Evolutionary conservation across 2,888 invertebrate genomes (phyloP).

Genomic region (Agapostemon virescens): DNA sequence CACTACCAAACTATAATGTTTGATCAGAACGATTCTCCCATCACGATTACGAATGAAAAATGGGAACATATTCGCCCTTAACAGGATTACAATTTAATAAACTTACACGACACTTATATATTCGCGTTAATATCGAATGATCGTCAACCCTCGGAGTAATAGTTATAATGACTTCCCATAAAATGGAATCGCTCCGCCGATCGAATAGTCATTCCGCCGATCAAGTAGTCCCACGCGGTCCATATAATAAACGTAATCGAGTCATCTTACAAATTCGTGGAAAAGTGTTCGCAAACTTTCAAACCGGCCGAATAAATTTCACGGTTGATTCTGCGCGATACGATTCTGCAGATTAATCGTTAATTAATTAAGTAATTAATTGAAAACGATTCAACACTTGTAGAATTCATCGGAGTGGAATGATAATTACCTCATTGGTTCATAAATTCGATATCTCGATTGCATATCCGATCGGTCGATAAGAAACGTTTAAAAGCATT

Average conservation of each 20-base stretch:
- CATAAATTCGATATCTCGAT: constrained; percentile 44
- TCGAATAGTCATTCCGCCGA: constrained; percentile 37
- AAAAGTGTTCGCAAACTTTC: neutral
- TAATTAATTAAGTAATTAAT: constrained; percentile 51
- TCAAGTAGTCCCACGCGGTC: neutral
- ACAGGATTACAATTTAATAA: neutral
- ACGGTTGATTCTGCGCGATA: neutral
- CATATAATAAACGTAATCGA: constrained; percentile 11
- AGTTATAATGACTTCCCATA: constrained; percentile 32
- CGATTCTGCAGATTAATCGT: neutral
- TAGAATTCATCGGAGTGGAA: constrained; percentile 31
- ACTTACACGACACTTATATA: constrained; percentile 13
- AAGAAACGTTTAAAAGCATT: neutral
- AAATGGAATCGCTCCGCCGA: constrained; percentile 27
- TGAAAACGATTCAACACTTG: constrained; percentile 43
- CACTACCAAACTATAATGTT: neutral
- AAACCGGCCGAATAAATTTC: neutral
- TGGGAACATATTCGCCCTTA: neutral
- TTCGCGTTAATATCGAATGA: constrained; percentile 25
- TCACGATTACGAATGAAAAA: neutral
- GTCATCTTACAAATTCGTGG: neutral
- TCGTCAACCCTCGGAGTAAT: constrained; percentile 12
- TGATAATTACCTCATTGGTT: constrained; percentile 47
- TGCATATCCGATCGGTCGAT: neutral
- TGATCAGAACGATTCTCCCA: neutral